Base-by-base conservation (phyloP, 2,888 invertebrate species). In the Agrochola circellaris region DNA sequence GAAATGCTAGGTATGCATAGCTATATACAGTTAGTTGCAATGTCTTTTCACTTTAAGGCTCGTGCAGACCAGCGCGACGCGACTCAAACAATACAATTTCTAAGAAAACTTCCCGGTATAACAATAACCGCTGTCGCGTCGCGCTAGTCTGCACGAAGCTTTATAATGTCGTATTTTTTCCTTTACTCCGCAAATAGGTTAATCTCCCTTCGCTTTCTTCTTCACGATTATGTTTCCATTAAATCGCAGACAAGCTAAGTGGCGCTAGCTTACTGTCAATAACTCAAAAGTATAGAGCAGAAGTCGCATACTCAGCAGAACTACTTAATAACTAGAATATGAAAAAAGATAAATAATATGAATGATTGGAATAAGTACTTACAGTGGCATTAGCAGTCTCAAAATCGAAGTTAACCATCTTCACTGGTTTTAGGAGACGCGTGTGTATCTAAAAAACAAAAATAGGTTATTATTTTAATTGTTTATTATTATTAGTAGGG, bases 311-410 rank as follows among this genome's bases (percentile, higher is more conserved):
- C 1, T 11, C 17, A n/a, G 68, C 17, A 30, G 11, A 30, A 45
- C 17, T 23, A n/a, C 30, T 9, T 26, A 42, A 26, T 42, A 17
- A 30, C 20, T 48, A 48, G 20, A 66, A 23, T 20, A 34, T n/a
- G 23, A 0, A 30, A 66, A 42, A 65, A 42, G 0, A 38, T 17
- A 38, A 51, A 7, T 2, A 38, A 42, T 20, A 45, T 5, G 0
- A 54, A 17, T 48, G n/a, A n/a, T 71, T 72, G 1, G 26, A 26
- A 73, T 23, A 23, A 38, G 11, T 51, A 67, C 79, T 79, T 58
- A 79, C 79, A 34, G 61, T 62, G 30, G 83, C 78, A 64, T 67
- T 26, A 26, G 79, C 79, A 15, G 83, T 79, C 38, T 48, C 62
- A 1, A 67, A 58, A 34, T 79, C 61, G 42, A 79, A 79, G 30